Evolutionary conservation across 2,888 invertebrate genomes (phyloP).

Genomic region (Drosophila suboccidentalis): DNA sequence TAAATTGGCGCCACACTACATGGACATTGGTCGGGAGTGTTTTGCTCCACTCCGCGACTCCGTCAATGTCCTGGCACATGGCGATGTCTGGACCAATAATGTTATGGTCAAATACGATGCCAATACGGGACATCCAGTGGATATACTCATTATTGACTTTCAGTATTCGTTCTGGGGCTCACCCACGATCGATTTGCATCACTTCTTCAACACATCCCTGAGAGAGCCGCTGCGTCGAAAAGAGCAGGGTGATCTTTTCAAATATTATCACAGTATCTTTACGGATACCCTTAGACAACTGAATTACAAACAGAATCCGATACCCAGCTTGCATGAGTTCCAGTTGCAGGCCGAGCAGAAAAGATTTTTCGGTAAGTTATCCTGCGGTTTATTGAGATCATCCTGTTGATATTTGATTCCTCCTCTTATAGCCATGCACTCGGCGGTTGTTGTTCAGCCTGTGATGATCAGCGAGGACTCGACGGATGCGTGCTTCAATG

Average conservation of each 20-base stretch:
- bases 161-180: slow-evolving; percentile 85
- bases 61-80: slow-evolving; percentile 84
- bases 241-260: slow-evolving; percentile 79
- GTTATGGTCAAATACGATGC: slow-evolving; percentile 84
- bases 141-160: slow-evolving; percentile 84
- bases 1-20: slow-evolving; percentile 76
- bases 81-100: slow-evolving; percentile 85
- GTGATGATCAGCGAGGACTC: slow-evolving; percentile 82
- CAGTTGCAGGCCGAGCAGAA: slow-evolving; percentile 79
- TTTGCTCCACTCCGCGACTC: slow-evolving; percentile 72
- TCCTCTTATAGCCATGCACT: slow-evolving; percentile 75
- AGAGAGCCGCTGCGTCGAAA: slow-evolving; percentile 77
- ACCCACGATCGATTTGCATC: slow-evolving; percentile 83
- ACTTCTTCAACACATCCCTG: slow-evolving; percentile 84
- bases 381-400: not conserved
- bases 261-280: slow-evolving; percentile 81
- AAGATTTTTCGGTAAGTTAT: slow-evolving; percentile 78
- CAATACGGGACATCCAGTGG: slow-evolving; percentile 68
- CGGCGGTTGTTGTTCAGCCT: slow-evolving; percentile 82
- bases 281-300: slow-evolving; percentile 70
- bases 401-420: not conserved
- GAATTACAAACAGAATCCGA: slow-evolving; percentile 67
- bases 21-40: slow-evolving; percentile 82
- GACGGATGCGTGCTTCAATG: slow-evolving; percentile 83
- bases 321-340: slow-evolving; percentile 82